Conservation (phyloP, 2,113 vertebrate genomes). For the Paratilapia polleni region DNA sequence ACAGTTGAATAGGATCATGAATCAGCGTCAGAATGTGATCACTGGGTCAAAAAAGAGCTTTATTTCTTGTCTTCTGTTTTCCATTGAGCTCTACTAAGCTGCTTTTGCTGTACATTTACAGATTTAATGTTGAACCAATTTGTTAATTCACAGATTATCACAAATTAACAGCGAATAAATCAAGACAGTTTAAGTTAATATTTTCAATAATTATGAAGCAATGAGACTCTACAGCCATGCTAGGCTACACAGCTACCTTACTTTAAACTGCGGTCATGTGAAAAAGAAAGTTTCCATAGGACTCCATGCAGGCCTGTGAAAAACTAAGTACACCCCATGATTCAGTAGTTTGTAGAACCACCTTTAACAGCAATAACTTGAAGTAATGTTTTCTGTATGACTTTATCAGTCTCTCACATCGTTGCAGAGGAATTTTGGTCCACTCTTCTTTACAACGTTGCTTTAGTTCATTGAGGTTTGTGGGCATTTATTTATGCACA, state of each 20-base stretch:
- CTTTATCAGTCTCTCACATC: too few species aligned
- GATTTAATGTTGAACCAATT: background rate
- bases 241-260: background rate
- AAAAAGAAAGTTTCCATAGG: background rate
- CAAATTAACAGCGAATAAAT: background rate
- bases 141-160: background rate
- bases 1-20: background rate
- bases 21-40: conserved; percentile 10
- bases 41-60: background rate
- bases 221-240: background rate
- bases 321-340: background rate
- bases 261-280: background rate
- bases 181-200: background rate
- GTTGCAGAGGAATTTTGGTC: too few species aligned
- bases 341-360: background rate
- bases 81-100: background rate
- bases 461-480: background rate
- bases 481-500: background rate
- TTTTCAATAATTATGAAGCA: background rate
- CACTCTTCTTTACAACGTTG: background rate
- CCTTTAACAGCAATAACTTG: background rate
- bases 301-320: background rate
- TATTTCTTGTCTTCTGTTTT: background rate
- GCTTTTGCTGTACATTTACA: background rate
- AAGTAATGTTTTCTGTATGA: too few species aligned